These are phyloP conservation scores for Momotus momota DNA, from an alignment of 2,797 vertebrate genomes.

Conservation along the genomic window DNA sequence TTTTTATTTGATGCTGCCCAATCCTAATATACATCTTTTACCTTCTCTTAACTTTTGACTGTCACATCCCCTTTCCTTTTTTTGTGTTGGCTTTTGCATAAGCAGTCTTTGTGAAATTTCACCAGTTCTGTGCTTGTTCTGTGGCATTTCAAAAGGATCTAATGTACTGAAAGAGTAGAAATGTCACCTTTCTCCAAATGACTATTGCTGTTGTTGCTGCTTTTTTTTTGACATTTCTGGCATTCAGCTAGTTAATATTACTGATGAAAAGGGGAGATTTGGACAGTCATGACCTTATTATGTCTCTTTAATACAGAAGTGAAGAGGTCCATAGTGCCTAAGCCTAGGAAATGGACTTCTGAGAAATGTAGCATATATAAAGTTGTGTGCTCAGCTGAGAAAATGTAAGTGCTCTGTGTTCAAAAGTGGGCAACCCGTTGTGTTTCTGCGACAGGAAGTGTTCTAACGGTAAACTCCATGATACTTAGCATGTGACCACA, in stretches of 20 bases:
- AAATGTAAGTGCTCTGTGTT: not conserved
- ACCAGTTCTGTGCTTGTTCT: not conserved
- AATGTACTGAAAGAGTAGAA: slow-evolving; percentile 8
- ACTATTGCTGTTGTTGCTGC: not conserved
- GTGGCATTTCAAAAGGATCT: slow-evolving; percentile 20
- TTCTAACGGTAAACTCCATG: not conserved
- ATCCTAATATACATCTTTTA: not conserved
- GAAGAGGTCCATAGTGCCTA: not conserved
- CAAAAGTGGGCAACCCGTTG: not conserved
- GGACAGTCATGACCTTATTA: not conserved
- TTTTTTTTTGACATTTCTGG: not conserved
- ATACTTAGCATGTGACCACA: not conserved
- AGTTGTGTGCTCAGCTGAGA: not conserved
- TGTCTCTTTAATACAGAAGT: not conserved
- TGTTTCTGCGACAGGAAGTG: not conserved
- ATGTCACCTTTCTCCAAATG: slow-evolving; percentile 7
- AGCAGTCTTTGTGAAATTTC: not conserved
- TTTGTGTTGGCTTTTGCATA: not conserved
- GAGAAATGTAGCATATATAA: not conserved
- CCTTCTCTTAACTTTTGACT: not conserved
- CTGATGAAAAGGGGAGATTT: not conserved
- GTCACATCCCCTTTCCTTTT: not conserved
- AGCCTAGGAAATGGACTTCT: not conserved
- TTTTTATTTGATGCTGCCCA: not conserved
- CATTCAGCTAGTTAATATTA: not conserved